Conservation (phyloP, 2,888 invertebrate genomes). For the Kryphioiulus occultus region DNA sequence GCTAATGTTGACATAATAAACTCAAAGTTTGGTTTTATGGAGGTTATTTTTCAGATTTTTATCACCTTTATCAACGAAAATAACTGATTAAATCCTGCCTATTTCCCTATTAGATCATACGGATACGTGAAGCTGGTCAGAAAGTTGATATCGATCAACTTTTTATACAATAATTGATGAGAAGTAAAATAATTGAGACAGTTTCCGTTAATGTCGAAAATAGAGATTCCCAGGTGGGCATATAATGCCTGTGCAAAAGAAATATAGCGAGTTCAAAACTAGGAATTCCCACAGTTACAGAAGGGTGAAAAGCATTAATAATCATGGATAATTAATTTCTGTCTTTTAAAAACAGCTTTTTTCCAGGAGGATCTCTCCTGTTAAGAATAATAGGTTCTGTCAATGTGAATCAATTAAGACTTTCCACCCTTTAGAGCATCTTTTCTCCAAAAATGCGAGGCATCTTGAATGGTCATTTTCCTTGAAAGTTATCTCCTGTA, state of each 20-base stretch:
- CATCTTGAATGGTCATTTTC: background rate
- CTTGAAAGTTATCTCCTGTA: background rate
- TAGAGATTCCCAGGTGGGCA: background rate
- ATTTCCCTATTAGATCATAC: too few species aligned
- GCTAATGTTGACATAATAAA: too few species aligned
- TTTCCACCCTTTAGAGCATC: background rate
- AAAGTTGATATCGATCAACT: too few species aligned
- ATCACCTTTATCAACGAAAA: too few species aligned
- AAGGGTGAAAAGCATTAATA: background rate
- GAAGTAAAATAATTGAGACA: background rate
- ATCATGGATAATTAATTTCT: background rate
- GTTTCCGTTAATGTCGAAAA: background rate
- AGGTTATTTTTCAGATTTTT: too few species aligned
- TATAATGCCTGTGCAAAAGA: background rate
- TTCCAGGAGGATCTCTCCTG: background rate
- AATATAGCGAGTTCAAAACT: background rate
- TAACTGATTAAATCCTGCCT: too few species aligned
- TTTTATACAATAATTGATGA: background rate
- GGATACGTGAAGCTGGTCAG: too few species aligned
- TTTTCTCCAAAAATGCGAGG: background rate
- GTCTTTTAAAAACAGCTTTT: background rate
- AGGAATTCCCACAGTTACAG: background rate
- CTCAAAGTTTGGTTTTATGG: too few species aligned
- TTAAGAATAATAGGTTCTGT: background rate
- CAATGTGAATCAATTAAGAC: slow-evolving; percentile 6